Evolutionary conservation across 2,113 vertebrate species (phyloP).

Genomic region (Psephotus haematonotus): DNA sequence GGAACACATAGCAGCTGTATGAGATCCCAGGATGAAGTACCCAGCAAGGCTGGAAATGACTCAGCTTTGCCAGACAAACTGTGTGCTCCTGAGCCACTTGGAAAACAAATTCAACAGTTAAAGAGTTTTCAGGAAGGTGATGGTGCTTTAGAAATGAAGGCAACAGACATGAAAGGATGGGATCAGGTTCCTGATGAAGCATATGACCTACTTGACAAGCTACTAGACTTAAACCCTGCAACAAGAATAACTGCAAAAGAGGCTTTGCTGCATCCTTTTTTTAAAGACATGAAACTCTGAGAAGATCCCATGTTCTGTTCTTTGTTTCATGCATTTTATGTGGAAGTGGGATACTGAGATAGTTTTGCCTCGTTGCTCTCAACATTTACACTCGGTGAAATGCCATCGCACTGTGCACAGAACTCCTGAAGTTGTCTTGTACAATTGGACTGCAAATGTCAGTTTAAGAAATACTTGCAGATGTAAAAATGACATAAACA

Average conservation of each 20-base stretch:
- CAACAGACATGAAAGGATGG: slow-evolving; percentile 80
- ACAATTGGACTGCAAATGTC: neutral
- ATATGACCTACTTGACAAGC: slow-evolving; percentile 91
- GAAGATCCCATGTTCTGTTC: neutral
- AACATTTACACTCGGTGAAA: neutral
- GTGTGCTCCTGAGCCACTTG: neutral
- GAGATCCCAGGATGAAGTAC: neutral
- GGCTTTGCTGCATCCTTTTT: slow-evolving; percentile 88
- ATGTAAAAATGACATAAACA: neutral
- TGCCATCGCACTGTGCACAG: neutral
- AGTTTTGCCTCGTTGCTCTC: neutral
- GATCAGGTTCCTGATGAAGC: slow-evolving; percentile 86
- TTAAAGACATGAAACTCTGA: slow-evolving; percentile 75
- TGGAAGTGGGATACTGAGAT: neutral
- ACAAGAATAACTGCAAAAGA: slow-evolving; percentile 89
- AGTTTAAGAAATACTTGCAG: neutral
- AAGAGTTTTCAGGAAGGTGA: slow-evolving; percentile 5
- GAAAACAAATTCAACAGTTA: neutral
- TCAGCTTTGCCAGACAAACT: neutral
- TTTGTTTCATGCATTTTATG: neutral
- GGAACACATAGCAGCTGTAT: slow-evolving; percentile 49
- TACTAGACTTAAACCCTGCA: slow-evolving; percentile 92
- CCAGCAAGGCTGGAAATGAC: neutral
- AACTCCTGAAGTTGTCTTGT: slow-evolving; percentile 24
- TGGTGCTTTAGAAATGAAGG: neutral